Percentiles rank a stretch among this genome's conserved stretches.
phyloP scores from a whole-genome alignment of 1,140 invertebrate species.

The Archegozetes longisetosus region DNA sequence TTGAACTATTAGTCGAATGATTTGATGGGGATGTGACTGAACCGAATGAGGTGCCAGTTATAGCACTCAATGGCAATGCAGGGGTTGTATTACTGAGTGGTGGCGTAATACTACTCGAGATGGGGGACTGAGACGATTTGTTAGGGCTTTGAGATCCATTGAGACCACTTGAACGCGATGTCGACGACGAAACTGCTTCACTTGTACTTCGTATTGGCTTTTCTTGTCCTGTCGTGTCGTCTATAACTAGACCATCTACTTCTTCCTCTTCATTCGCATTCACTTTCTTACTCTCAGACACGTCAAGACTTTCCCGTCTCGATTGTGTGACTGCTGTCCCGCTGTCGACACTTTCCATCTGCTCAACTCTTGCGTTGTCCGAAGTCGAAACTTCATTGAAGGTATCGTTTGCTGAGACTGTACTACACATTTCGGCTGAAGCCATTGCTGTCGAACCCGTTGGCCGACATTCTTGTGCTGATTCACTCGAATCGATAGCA shows the following conservation, averaged over 20 bases:
- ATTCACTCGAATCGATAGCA: neutral
- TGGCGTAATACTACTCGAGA: neutral
- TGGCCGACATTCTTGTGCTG: neutral
- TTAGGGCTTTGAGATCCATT: neutral
- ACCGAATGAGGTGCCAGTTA: neutral
- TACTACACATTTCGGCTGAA: neutral
- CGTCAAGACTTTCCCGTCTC: neutral
- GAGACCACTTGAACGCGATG: neutral
- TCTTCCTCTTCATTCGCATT: conserved; percentile 3
- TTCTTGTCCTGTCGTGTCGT: neutral
- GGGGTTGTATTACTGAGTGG: neutral
- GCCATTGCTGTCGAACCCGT: neutral
- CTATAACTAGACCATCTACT: conserved; percentile 10
- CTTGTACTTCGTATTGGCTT: neutral
- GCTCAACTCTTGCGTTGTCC: neutral
- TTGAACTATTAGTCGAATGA: neutral
- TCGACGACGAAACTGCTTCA: neutral
- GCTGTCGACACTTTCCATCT: neutral
- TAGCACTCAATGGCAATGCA: neutral
- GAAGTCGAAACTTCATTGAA: neutral
- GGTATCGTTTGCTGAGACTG: neutral
- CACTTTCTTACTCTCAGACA: neutral
- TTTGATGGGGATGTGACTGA: conserved; percentile 1
- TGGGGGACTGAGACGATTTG: neutral
- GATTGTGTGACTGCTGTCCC: neutral